Evolutionary conservation across 2,113 vertebrate species (phyloP).

Genomic region (Craseonycteris thonglongyai): DNA sequence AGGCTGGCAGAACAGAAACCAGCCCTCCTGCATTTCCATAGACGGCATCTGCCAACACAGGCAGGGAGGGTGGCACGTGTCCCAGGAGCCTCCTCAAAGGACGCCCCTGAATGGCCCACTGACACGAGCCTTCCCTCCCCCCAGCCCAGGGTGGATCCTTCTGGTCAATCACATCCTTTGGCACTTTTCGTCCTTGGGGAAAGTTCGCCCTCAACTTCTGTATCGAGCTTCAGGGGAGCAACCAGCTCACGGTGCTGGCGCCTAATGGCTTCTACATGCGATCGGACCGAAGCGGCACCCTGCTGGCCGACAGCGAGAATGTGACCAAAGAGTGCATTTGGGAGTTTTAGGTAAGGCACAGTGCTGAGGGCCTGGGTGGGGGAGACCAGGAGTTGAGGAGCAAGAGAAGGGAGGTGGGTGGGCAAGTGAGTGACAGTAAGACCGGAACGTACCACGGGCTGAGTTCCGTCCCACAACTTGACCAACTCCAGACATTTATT

Average conservation of each 20-base stretch:
- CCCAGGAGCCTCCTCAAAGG: not conserved
- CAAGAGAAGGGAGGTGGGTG: not conserved
- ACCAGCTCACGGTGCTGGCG: conserved; percentile 66
- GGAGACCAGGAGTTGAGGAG: not conserved
- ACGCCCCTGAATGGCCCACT: not conserved
- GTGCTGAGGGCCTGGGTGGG: not conserved
- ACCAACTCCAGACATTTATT: not conserved
- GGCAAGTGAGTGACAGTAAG: not conserved
- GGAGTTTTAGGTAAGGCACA: conserved; percentile 72
- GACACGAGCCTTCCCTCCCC: not conserved
- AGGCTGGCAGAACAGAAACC: not conserved
- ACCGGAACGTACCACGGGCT: not conserved
- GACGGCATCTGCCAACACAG: not conserved
- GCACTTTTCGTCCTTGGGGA: conserved; percentile 70
- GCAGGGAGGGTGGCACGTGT: not conserved
- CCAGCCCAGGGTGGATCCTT: conserved; percentile 72
- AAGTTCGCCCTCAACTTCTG: conserved; percentile 75
- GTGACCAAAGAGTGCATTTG: conserved; percentile 73
- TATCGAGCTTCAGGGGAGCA: conserved; percentile 72
- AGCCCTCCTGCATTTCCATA: not conserved
- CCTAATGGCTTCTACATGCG: conserved; percentile 74
- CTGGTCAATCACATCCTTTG: conserved; percentile 73
- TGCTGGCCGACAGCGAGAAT: conserved; percentile 63
- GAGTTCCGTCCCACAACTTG: not conserved
- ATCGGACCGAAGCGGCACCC: conserved; percentile 57